Conservation (phyloP, 2,888 invertebrate species). For the Scaeva pyrastri region DNA sequence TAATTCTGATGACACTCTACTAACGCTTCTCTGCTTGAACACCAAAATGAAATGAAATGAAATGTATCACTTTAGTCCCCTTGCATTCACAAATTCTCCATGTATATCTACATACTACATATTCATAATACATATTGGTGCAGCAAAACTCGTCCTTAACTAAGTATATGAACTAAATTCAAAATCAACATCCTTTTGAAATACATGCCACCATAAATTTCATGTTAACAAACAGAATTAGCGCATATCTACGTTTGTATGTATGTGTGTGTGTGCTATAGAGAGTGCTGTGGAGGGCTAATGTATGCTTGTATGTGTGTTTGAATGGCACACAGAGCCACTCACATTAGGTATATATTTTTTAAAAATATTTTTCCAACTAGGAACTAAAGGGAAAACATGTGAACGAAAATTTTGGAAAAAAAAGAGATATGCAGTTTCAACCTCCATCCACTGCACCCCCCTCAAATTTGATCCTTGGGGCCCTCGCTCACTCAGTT, state of each 20-base stretch:
- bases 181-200: conserved; percentile 74
- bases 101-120: neutral
- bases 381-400: conserved; percentile 44
- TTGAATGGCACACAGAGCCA: conserved; percentile 19
- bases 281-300: neutral
- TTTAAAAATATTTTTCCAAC: conserved; percentile 53
- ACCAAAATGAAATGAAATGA: too few relatives aligned
- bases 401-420: conserved; percentile 32
- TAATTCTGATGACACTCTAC: neutral
- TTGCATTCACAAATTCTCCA: neutral
- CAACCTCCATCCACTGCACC: neutral
- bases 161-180: conserved; percentile 70
- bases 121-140: neutral
- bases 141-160: conserved; percentile 34
- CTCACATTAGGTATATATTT: conserved; percentile 9
- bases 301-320: conserved; percentile 1
- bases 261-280: neutral
- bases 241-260: conserved; percentile 5
- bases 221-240: conserved; percentile 69
- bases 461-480: neutral
- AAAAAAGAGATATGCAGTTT: conserved; percentile 16
- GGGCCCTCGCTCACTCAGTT: too few relatives aligned
- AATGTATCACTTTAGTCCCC: conserved; percentile 31
- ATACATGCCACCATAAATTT: conserved; percentile 69
- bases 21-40: conserved; percentile 13